phyloP scores from a whole-genome alignment of 2,113 vertebrate species.

The Amblyopsis rosae region DNA sequence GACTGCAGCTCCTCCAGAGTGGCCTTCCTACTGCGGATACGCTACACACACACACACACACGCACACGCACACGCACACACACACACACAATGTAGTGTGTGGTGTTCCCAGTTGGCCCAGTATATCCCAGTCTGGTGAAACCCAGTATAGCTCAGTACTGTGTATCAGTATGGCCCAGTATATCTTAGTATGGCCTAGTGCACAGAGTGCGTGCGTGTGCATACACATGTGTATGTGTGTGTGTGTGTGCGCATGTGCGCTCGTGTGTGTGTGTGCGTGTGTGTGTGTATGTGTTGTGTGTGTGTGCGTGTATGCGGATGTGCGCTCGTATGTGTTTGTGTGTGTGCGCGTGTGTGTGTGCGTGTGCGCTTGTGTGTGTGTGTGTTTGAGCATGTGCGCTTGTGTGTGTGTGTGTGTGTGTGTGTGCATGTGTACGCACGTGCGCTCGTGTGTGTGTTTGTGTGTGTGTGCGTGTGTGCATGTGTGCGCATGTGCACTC shows the following conservation, averaged over 20 bases:
- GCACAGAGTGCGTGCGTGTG: no score
- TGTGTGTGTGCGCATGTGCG: not conserved
- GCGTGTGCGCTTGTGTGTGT: not conserved
- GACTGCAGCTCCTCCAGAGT: constrained; percentile 87
- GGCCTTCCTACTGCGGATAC: constrained; percentile 85
- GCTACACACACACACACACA: constrained; percentile 67
- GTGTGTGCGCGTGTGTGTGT: not conserved
- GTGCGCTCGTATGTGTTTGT: no score
- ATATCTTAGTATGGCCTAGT: no score
- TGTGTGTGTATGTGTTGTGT: no score
- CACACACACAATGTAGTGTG: not conserved
- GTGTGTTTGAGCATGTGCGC: not conserved
- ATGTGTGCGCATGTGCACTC: not conserved
- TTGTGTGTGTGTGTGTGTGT: not conserved
- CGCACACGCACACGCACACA: constrained; percentile 6
- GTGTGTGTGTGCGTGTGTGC: not conserved
- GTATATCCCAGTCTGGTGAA: no score
- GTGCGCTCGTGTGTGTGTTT: constrained; percentile 3
- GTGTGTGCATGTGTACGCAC: not conserved
- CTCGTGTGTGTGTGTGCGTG: constrained; percentile 4
- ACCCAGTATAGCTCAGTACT: no score
- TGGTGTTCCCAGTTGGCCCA: no score
- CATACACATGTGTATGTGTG: not conserved
- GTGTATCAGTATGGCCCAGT: no score
- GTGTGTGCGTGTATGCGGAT: not conserved